Percentiles rank a stretch among this genome's conserved stretches.
These are phyloP conservation scores for Cebus imitator DNA, from an alignment of 2,113 vertebrate genomes.

Conservation along the genomic window DNA sequence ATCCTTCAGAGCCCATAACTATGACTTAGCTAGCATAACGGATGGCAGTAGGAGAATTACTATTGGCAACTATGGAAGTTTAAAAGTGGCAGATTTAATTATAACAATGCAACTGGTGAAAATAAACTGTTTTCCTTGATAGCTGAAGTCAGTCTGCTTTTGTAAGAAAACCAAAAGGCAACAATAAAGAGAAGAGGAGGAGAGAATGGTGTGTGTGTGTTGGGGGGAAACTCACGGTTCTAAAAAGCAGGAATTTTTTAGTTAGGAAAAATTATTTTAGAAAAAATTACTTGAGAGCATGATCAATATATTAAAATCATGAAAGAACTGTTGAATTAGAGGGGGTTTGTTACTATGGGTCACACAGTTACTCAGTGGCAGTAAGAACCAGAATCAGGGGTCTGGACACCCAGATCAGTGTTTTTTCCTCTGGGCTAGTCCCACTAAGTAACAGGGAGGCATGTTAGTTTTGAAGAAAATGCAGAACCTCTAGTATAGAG, in stretches of 20 bases:
- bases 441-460: neutral
- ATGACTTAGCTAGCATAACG: neutral
- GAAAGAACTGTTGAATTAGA: neutral
- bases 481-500: neutral
- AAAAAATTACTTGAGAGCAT: constrained; percentile 40
- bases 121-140: constrained; percentile 7
- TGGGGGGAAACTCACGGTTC: neutral
- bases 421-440: neutral
- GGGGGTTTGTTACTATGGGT: neutral
- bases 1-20: neutral
- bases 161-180: constrained; percentile 29
- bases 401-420: neutral
- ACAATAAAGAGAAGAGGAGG: neutral
- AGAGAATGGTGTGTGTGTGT: neutral
- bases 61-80: neutral
- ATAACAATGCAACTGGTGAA: neutral
- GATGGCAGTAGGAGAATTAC: neutral
- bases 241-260: constrained; percentile 33
- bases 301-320: neutral
- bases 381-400: neutral
- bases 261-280: constrained; percentile 31
- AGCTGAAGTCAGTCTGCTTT: constrained; percentile 27
- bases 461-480: neutral
- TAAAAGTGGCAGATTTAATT: constrained; percentile 33
- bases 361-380: neutral